Percentiles rank a stretch among this genome's conserved stretches.
Evolutionary conservation across 2,888 invertebrate genomes (phyloP).

Genomic region (Baronia brevicornis): DNA sequence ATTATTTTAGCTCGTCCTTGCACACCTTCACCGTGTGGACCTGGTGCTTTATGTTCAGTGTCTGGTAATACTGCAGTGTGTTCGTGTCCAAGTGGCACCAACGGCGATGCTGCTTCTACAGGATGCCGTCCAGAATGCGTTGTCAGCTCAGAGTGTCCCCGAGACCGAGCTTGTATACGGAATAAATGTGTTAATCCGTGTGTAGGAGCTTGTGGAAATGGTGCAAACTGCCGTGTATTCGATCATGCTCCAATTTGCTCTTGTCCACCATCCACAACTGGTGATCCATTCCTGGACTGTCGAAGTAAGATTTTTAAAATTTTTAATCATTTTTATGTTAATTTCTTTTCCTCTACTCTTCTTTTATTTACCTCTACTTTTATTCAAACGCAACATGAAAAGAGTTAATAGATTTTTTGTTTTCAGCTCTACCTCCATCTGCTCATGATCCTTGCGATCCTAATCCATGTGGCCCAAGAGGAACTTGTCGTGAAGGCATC

Average conservation of each 20-base stretch:
- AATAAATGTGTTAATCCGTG: constrained; percentile 89
- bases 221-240: constrained; percentile 81
- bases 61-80: constrained; percentile 79
- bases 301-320: constrained; percentile 30
- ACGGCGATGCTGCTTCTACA: constrained; percentile 82
- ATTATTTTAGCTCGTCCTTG: constrained; percentile 76
- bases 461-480: constrained; percentile 82
- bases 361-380: no score
- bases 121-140: constrained; percentile 90
- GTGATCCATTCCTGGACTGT: constrained; percentile 89
- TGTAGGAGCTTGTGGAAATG: constrained; percentile 86
- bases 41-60: constrained; percentile 81
- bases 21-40: constrained; percentile 85
- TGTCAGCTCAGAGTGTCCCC: constrained; percentile 86
- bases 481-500: constrained; percentile 78
- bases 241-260: constrained; percentile 81
- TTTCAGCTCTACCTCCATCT: constrained; percentile 40
- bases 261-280: constrained; percentile 82
- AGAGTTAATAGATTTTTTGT: background rate
- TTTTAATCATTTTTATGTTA: background rate
- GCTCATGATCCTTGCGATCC: constrained; percentile 79
- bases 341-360: no score
- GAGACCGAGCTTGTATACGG: constrained; percentile 84
- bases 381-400: no score
- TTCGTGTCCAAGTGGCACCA: constrained; percentile 84